A percentile compares a stretch with the other conserved stretches of the same genome.
Evolutionary conservation across 2,113 vertebrate species (phyloP).

Genomic region (Stegostoma tigrinum): DNA sequence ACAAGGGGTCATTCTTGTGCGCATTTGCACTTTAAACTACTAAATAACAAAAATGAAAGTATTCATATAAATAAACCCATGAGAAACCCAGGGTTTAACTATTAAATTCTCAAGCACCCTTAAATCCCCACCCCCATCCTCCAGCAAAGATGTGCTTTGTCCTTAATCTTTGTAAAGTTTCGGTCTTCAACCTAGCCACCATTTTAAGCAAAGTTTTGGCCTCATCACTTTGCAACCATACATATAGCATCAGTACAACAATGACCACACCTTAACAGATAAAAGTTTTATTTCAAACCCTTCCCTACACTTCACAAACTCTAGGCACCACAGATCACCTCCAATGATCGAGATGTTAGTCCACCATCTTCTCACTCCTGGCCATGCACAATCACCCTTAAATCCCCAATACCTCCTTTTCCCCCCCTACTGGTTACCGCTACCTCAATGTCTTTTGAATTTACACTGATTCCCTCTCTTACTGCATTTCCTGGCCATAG

Average conservation of each 20-base stretch:
- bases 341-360: no score
- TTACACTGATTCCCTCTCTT: background rate
- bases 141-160: background rate
- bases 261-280: no score
- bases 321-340: no score
- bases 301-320: no score
- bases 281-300: no score
- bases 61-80: background rate
- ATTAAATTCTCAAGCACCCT: no score
- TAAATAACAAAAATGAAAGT: background rate
- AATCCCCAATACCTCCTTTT: background rate
- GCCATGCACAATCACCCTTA: background rate
- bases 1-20: background rate
- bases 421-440: background rate
- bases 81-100: background rate
- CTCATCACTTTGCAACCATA: no score
- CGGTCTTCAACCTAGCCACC: no score
- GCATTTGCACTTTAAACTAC: background rate
- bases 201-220: no score
- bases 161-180: background rate
- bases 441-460: background rate
- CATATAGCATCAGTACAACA: no score
- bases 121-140: no score
- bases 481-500: background rate
- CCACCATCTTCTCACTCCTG: background rate